These are phyloP conservation scores for Agelastica alni DNA, from an alignment of 2,888 invertebrate species.

Conservation along the genomic window DNA sequence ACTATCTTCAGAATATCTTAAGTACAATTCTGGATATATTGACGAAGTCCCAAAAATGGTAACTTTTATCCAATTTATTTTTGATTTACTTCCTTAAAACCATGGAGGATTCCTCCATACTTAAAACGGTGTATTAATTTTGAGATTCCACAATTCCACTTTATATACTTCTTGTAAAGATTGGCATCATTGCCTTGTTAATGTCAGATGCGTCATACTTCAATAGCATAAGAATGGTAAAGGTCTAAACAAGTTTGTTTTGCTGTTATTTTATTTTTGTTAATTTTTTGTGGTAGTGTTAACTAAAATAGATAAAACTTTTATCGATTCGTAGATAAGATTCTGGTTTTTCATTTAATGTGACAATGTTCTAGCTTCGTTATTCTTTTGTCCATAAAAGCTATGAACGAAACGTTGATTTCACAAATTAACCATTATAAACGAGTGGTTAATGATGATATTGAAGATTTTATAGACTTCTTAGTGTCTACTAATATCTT, in stretches of 20 bases:
- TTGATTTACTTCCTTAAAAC: too few relatives aligned
- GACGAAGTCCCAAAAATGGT: too few relatives aligned
- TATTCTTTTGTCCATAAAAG: conserved; percentile 7
- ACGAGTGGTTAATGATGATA: conserved; percentile 19
- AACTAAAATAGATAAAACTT: conserved; percentile 3
- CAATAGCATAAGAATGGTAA: conserved; percentile 10
- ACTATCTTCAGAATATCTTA: too few relatives aligned
- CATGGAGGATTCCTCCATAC: too few relatives aligned
- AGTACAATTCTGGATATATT: too few relatives aligned
- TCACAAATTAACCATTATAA: conserved; percentile 32
- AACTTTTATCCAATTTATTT: too few relatives aligned
- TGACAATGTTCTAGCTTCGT: conserved; percentile 9
- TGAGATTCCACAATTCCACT: not conserved
- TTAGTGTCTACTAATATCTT: conserved; percentile 29
- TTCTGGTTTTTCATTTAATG: conserved; percentile 1
- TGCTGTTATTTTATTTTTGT: conserved; percentile 16
- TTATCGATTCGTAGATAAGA: conserved; percentile 5
- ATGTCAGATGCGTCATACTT: conserved; percentile 4
- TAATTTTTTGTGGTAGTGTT: conserved; percentile 5
- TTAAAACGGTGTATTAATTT: too few relatives aligned
- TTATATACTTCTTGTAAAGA: not conserved
- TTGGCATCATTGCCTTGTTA: not conserved
- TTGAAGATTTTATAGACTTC: conserved; percentile 36
- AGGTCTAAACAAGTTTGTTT: conserved; percentile 17
- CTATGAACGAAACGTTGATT: conserved; percentile 27